phyloP scores from a whole-genome alignment of 2,797 vertebrate genomes.

The Syngnathus rostellatus region DNA sequence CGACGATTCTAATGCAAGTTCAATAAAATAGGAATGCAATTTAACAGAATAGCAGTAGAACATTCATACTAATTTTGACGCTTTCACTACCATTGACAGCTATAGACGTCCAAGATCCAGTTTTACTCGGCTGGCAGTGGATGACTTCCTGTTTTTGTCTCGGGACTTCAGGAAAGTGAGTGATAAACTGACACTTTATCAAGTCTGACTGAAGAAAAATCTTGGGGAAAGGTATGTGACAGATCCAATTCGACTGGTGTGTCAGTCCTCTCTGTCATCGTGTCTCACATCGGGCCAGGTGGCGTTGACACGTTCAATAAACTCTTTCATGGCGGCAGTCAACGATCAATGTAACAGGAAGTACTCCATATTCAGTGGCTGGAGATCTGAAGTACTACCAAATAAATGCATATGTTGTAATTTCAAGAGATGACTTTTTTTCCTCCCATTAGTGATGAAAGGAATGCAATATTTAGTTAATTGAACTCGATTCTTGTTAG shows the following conservation, averaged over 20 bases:
- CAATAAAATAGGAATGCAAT: no score
- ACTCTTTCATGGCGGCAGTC: background rate
- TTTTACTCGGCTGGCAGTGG: no score
- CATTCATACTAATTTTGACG: no score
- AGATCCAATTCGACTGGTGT: background rate
- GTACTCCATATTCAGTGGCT: background rate
- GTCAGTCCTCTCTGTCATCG: background rate
- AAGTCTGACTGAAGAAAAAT: background rate
- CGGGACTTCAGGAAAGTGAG: background rate
- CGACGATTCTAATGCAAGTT: no score
- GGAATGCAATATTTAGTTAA: background rate
- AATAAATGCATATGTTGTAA: background rate
- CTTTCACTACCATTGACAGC: no score
- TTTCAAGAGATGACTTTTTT: background rate
- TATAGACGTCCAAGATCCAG: no score
- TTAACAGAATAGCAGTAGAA: no score
- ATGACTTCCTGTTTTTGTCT: background rate
- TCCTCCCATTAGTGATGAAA: background rate
- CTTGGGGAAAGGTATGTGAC: background rate
- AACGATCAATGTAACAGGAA: slow-evolving; percentile 13
- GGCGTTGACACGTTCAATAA: background rate
- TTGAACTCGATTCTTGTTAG: background rate
- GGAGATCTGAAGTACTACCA: background rate
- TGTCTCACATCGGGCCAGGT: background rate
- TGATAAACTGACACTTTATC: background rate